Evolutionary conservation across 2,888 invertebrate genomes (phyloP), one percentile per base, ranked within the genome.

Genomic region (Drosophila multiciliata): DNA sequence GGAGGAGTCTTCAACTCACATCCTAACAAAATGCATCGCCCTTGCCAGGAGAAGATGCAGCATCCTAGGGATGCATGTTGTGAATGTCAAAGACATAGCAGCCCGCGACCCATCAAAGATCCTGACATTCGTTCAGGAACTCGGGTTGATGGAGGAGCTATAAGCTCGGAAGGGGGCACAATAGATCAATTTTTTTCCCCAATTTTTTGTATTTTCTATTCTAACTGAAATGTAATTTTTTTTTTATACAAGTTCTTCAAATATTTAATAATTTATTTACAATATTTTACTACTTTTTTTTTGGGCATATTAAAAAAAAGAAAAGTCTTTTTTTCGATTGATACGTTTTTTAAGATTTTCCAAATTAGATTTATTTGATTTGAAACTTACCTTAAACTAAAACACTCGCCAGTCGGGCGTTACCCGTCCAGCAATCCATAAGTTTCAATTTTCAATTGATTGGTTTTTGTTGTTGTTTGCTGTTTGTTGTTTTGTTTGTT

Each of bases 371-470:
- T 29, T 29, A 23, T 36, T 36, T 36, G 3, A 7, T 12, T 36
- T 23, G 4, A 3, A 15, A 32, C 93, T 93, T 74, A 93, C 93
- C 93, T 93, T 93, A 93, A 93, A 92, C 92, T 92, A 93, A 92
- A 93, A 93, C 92, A 92, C 93, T 93, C 93, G 93, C 93, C 93
- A 93, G 93, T 93, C 93, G 93, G 93, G 93, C 93, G 93, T 93
- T 91, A 93, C 93, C 93, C 93, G 93, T 93, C 93, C 93, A 93
- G 93, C 93, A 93, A 93, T 93, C 93, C 93, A 93, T 93, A 93
- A 92, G 92, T 92, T 92, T 67, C 70, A 92, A 91, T 91, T 90
- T 85, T 92, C 82, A 78, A 90, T 87, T 83, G 83, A 82, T 75
- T 75, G 58, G 82, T 90, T 89, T 69, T 69, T 50, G 45, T 29